Conservation (phyloP, 2,113 vertebrate genomes). For the Arizona elegans region DNA sequence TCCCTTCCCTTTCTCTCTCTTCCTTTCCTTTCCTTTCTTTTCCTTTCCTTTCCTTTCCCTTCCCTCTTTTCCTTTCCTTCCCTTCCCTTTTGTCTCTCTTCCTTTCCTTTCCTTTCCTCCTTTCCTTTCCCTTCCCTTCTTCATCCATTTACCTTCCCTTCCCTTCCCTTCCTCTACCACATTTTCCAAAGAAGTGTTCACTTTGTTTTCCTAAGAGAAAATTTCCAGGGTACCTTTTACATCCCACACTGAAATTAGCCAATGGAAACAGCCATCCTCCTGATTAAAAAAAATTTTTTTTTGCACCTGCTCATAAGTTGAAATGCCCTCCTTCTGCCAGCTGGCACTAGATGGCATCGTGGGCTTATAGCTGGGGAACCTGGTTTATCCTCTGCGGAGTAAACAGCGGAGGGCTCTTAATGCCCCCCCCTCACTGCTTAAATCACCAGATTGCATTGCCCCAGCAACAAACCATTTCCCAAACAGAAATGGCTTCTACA, state of each 20-base stretch:
- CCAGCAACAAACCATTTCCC: fast-evolving
- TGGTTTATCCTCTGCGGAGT: fast-evolving
- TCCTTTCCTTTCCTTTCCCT: too few species aligned
- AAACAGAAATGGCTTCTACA: neutral
- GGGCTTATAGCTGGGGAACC: neutral
- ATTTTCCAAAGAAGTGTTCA: neutral
- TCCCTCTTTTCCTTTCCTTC: too few species aligned
- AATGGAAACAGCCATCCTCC: neutral
- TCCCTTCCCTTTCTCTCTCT: too few species aligned
- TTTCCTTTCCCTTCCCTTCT: too few species aligned
- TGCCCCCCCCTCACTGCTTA: neutral
- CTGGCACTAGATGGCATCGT: slow-evolving; percentile 56
- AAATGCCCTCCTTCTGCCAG: neutral
- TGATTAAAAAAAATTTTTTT: neutral
- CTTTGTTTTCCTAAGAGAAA: neutral
- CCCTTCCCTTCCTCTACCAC: neutral
- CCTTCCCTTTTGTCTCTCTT: too few species aligned
- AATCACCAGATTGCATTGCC: fast-evolving
- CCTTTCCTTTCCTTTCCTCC: too few species aligned
- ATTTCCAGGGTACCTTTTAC: neutral
- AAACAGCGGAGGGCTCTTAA: neutral
- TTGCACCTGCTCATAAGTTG: too few species aligned
- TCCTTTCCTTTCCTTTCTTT: too few species aligned
- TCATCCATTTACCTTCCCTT: too few species aligned
- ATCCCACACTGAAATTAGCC: neutral